These are phyloP conservation scores for Trematomus loennbergii DNA, from an alignment of 2,113 vertebrate genomes.

Conservation along the genomic window DNA sequence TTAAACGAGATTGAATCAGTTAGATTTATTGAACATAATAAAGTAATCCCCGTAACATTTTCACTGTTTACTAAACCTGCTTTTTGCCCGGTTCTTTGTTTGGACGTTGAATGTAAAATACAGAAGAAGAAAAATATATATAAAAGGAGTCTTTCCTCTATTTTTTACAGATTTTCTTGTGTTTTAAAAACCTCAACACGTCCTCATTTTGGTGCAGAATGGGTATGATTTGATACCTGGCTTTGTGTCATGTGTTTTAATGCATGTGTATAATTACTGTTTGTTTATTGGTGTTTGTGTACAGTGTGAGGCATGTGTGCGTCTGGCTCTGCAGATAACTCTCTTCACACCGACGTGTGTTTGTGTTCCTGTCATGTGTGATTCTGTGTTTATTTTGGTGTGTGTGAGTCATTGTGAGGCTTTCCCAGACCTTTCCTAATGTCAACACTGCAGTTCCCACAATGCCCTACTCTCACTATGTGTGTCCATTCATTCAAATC, in stretches of 20 bases:
- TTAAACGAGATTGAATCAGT: too few species aligned
- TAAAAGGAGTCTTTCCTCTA: too few species aligned
- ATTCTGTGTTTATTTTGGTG: slow-evolving; percentile 27
- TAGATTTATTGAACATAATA: too few species aligned
- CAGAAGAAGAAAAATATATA: too few species aligned
- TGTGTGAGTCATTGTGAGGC: neutral
- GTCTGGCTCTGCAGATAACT: neutral
- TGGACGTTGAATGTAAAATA: too few species aligned
- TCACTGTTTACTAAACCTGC: too few species aligned
- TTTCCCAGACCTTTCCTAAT: slow-evolving; percentile 50
- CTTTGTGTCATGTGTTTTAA: neutral
- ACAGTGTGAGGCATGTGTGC: neutral
- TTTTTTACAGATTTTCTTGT: too few species aligned
- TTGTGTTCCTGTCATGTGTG: neutral
- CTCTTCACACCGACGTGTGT: neutral
- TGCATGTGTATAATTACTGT: neutral
- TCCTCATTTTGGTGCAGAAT: too few species aligned
- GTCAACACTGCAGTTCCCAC: slow-evolving; percentile 52
- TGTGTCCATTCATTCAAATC: slow-evolving; percentile 44
- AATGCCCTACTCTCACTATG: slow-evolving; percentile 12
- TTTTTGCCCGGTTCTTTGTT: too few species aligned
- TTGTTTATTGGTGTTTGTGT: neutral
- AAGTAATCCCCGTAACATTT: too few species aligned
- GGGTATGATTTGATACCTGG: neutral
- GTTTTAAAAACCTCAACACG: too few species aligned